phyloP scores from a whole-genome alignment of 2,797 vertebrate species.

The Clarias laeviceps region DNA sequence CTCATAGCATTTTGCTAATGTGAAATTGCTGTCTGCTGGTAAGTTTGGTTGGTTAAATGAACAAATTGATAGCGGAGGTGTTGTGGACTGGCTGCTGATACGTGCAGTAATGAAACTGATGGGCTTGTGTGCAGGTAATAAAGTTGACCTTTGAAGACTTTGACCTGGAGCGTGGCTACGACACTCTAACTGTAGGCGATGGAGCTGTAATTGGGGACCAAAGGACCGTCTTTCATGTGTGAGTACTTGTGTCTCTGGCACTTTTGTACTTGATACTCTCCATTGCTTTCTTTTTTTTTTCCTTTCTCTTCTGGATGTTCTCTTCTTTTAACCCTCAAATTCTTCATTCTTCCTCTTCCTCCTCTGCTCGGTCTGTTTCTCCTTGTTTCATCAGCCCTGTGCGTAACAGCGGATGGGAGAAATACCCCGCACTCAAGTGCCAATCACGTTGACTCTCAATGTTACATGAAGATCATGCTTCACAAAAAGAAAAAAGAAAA shows the following conservation, averaged over 20 bases:
- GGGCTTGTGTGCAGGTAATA: slow-evolving; percentile 84
- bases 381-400: slow-evolving; percentile 72
- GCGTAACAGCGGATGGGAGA: slow-evolving; percentile 68
- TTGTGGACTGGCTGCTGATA: neutral
- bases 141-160: slow-evolving; percentile 98
- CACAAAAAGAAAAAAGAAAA: slow-evolving; percentile 43
- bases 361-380: slow-evolving; percentile 58
- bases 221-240: slow-evolving; percentile 97
- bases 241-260: slow-evolving; percentile 73
- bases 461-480: slow-evolving; percentile 69
- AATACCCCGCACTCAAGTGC: slow-evolving; percentile 67
- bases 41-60: neutral
- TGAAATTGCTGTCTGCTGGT: neutral
- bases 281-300: slow-evolving; percentile 39
- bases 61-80: neutral
- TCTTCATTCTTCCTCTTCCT: slow-evolving; percentile 25
- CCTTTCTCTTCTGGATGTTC: slow-evolving; percentile 33
- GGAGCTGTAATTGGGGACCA: slow-evolving; percentile 93
- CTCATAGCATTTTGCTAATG: neutral
- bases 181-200: slow-evolving; percentile 94
- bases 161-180: slow-evolving; percentile 95
- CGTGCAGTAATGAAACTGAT: slow-evolving; percentile 24
- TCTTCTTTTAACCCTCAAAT: slow-evolving; percentile 41
- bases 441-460: slow-evolving; percentile 69
- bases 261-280: slow-evolving; percentile 40